Base-by-base conservation (phyloP, 2,113 vertebrate species). In the Grammomys dolichurus region DNA sequence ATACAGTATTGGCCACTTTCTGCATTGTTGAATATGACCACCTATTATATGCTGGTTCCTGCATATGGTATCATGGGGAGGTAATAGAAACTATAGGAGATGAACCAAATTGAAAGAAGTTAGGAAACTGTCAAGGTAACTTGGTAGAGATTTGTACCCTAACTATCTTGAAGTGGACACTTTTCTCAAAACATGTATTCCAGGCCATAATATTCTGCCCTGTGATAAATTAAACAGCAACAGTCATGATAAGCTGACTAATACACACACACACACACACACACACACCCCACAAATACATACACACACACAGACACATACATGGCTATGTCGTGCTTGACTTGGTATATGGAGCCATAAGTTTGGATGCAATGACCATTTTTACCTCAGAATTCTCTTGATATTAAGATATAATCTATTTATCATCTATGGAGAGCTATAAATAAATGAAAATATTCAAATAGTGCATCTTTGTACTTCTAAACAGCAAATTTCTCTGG, bases 371-470 rank as follows among this genome's bases (percentile, higher is more conserved):
- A 24, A 82, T 28, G 43, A 92, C 1, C 31, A 69, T 51, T 60
- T 93, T 77, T 89, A 70, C 48, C 70, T 77, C 31, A 81, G 28
- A 14, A 82, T 43, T 93, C 22, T 86, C 14, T 96, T 76, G 58
- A 54, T 77, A 80, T 87, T 87, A 76, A 46, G 24, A 11, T 69
- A 0, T n/a, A 67, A 82, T 86, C 89, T 82, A 77, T 89, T 93
- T 80, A 51, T 28, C 3, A 75, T 36, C 63, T 90, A 65, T 92
- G 78, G 77, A 97, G 96, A 93, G 28, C 9, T 58, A 40, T 7
- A 86, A 89, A 80, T n/a, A 54, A 92, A n/a, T 63, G 9, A 56
- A 89, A 4, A 10, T 87, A 69, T 43, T 73, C 19, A 90, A 69
- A 89, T 65, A 88, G 31, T 72, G 6, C 28, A 76, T 69, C 20